These are phyloP conservation scores for Amphipoea lucens DNA, from an alignment of 2,888 invertebrate genomes.

Conservation along the genomic window DNA sequence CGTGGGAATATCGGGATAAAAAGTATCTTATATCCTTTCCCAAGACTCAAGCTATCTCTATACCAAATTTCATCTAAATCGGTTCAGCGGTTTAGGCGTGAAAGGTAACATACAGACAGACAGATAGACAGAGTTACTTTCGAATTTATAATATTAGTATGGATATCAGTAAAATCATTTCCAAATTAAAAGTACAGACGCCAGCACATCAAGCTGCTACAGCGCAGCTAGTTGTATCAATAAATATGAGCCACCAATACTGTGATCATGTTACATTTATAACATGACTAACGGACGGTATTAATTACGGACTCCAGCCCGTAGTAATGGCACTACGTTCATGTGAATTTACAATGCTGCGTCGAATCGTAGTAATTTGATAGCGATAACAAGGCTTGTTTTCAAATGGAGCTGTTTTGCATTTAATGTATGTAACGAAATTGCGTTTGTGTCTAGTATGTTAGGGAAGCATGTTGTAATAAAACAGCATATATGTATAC, in stretches of 20 bases:
- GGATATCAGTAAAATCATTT: too few species aligned
- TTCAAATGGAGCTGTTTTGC: conserved; percentile 24
- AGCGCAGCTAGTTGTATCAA: conserved; percentile 1
- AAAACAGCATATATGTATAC: too few species aligned
- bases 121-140: too few species aligned
- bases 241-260: conserved; percentile 29
- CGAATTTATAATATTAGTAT: too few species aligned
- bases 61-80: too few species aligned
- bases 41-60: too few species aligned
- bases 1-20: too few species aligned
- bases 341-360: conserved; percentile 48
- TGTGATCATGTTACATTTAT: conserved; percentile 2
- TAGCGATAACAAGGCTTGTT: conserved; percentile 31
- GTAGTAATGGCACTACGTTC: conserved; percentile 24
- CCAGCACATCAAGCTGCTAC: too few species aligned
- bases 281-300: conserved; percentile 40
- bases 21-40: too few species aligned
- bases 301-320: conserved; percentile 39
- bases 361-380: conserved; percentile 46
- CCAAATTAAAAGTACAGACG: too few species aligned
- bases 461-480: neutral
- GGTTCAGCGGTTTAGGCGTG: too few species aligned
- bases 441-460: neutral
- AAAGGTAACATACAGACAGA: too few species aligned
- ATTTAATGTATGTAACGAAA: conserved; percentile 12